These are phyloP conservation scores for Bombus superbus DNA, from an alignment of 1,140 invertebrate species.

Conservation along the genomic window DNA sequence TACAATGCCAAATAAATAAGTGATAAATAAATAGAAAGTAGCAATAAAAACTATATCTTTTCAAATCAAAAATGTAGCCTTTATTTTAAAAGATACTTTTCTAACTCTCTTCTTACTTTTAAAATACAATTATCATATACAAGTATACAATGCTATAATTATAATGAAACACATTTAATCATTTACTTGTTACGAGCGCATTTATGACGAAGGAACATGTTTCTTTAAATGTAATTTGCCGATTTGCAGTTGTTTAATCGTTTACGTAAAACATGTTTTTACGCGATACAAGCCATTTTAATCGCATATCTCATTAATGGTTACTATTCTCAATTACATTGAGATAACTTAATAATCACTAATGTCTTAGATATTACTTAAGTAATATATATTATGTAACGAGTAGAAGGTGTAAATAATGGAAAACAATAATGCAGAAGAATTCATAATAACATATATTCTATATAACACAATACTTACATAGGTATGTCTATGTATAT, in stretches of 20 bases:
- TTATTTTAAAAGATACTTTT: conserved; percentile 38
- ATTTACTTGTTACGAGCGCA: not conserved
- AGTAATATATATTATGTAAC: conserved; percentile 7
- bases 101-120: conserved; percentile 24
- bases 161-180: conserved; percentile 28
- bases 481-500: conserved; percentile 74
- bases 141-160: conserved; percentile 37
- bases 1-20: not conserved
- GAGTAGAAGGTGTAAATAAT: conserved; percentile 22
- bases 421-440: conserved; percentile 57
- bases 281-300: conserved; percentile 1
- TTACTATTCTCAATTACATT: not conserved
- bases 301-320: not conserved
- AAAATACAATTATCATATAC: conserved; percentile 42
- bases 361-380: conserved; percentile 15
- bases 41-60: not conserved
- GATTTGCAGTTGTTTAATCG: not conserved
- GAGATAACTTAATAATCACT: not conserved
- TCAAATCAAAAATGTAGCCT: conserved; percentile 28
- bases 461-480: conserved; percentile 81
- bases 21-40: not conserved
- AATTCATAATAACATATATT: conserved; percentile 79
- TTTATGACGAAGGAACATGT: conserved; percentile 32
- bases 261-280: conserved; percentile 1
- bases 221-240: conserved; percentile 13